phyloP scores from a whole-genome alignment of 1,140 invertebrate genomes.

The Piezodorus guildinii region DNA sequence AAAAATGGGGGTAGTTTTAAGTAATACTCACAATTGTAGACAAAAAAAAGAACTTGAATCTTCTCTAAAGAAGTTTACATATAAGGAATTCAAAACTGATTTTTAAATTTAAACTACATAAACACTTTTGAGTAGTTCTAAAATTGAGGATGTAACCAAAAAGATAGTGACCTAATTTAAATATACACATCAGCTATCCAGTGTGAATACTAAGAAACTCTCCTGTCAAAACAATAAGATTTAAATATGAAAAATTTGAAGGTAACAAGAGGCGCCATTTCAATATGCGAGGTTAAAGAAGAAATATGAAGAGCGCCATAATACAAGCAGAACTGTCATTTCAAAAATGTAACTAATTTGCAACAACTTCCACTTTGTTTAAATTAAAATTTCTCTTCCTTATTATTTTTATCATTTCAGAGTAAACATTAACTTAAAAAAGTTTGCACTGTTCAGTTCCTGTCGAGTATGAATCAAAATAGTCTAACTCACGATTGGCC shows the following conservation, averaged over 20 bases:
- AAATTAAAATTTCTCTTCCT: neutral
- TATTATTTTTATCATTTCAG: too few relatives aligned
- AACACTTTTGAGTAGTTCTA: too few relatives aligned
- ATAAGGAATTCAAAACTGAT: too few relatives aligned
- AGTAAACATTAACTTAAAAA: neutral
- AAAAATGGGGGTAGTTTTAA: too few relatives aligned
- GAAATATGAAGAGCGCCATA: conserved; percentile 9
- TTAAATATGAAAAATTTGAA: conserved; percentile 8
- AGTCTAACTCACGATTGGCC: neutral
- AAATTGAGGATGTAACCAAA: too few relatives aligned
- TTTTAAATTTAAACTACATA: too few relatives aligned
- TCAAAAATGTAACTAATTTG: conserved; percentile 12
- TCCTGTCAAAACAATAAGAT: neutral
- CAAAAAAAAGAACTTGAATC: too few relatives aligned
- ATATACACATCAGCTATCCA: too few relatives aligned
- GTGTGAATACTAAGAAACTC: too few relatives aligned
- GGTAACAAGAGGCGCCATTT: conserved; percentile 15
- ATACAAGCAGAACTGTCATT: conserved; percentile 6
- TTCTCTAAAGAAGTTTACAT: too few relatives aligned
- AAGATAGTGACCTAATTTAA: too few relatives aligned
- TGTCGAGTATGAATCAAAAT: conserved; percentile 9
- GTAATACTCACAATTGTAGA: too few relatives aligned
- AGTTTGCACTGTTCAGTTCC: neutral
- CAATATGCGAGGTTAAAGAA: conserved; percentile 12
- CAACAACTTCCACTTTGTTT: neutral